Conservation (phyloP, 2,888 invertebrate species). For the Biston stratarius region DNA sequence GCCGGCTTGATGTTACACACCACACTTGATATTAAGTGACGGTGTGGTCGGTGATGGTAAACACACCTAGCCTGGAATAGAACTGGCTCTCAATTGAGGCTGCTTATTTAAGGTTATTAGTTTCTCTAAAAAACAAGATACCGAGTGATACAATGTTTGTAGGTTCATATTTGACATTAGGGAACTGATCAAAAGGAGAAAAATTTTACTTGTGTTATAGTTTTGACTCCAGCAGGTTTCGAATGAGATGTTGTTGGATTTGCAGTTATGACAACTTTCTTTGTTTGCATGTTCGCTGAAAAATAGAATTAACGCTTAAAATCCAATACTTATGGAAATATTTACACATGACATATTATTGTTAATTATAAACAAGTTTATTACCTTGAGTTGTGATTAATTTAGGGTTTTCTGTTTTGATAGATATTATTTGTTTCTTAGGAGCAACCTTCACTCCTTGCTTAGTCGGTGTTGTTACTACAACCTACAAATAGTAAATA, state of each 20-base stretch:
- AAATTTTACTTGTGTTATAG: slow-evolving; percentile 57
- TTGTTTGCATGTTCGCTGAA: slow-evolving; percentile 55
- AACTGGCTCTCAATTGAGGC: too few species aligned
- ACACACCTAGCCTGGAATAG: too few species aligned
- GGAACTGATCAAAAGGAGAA: too few species aligned
- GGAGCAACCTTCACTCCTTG: slow-evolving; percentile 69
- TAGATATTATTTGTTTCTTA: slow-evolving; percentile 78
- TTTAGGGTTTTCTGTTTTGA: slow-evolving; percentile 89
- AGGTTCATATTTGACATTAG: too few species aligned
- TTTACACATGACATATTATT: too few species aligned
- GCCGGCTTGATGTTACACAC: too few species aligned
- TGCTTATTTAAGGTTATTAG: background rate
- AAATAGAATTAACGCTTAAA: slow-evolving; percentile 18
- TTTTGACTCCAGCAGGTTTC: slow-evolving; percentile 64
- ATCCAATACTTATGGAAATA: background rate
- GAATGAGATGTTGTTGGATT: slow-evolving; percentile 59
- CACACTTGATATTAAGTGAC: too few species aligned
- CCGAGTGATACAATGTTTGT: too few species aligned
- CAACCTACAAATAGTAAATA: slow-evolving; percentile 60
- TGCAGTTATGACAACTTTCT: slow-evolving; percentile 67
- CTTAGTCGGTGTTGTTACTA: slow-evolving; percentile 78
- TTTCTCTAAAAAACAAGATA: too few species aligned
- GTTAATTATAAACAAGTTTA: background rate
- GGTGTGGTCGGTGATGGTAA: too few species aligned
- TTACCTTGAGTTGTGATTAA: slow-evolving; percentile 85